These are phyloP conservation scores for Cyclargus thomasi DNA, from an alignment of 1,140 invertebrate genomes.

Conservation along the genomic window DNA sequence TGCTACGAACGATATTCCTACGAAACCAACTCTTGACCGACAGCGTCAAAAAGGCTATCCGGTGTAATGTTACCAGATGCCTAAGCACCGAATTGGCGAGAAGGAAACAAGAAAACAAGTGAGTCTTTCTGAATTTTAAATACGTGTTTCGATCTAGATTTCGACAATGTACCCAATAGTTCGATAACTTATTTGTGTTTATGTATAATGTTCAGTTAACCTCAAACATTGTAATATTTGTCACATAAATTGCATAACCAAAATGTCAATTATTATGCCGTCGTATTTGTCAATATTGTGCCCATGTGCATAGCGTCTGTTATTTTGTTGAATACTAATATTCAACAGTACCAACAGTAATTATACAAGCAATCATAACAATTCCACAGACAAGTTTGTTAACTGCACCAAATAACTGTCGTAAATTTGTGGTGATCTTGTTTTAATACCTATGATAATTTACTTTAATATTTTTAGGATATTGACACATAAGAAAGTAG, in stretches of 20 bases:
- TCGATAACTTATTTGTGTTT: not conserved
- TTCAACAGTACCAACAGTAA: not conserved
- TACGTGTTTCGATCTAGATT: not conserved
- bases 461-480: conserved; percentile 7
- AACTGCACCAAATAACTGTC: no score
- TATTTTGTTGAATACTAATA: not conserved
- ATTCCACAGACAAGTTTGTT: not conserved
- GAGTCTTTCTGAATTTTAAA: conserved; percentile 36
- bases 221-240: conserved; percentile 6
- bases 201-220: not conserved
- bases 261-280: conserved; percentile 42
- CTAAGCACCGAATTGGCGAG: conserved; percentile 77
- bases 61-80: conserved; percentile 77
- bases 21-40: conserved; percentile 79
- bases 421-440: no score
- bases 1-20: conserved; percentile 80
- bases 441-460: no score
- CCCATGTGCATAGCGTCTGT: not conserved
- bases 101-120: conserved; percentile 79
- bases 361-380: not conserved
- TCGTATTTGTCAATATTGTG: not conserved
- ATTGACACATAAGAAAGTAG: conserved; percentile 37
- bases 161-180: not conserved
- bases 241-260: conserved; percentile 61
- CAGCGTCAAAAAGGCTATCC: conserved; percentile 75